A percentile compares a stretch with the other conserved stretches of the same genome.
Conservation (phyloP, 53 echinoderm and acorn worm genomes). For the Hippasteria phrygiana region DNA sequence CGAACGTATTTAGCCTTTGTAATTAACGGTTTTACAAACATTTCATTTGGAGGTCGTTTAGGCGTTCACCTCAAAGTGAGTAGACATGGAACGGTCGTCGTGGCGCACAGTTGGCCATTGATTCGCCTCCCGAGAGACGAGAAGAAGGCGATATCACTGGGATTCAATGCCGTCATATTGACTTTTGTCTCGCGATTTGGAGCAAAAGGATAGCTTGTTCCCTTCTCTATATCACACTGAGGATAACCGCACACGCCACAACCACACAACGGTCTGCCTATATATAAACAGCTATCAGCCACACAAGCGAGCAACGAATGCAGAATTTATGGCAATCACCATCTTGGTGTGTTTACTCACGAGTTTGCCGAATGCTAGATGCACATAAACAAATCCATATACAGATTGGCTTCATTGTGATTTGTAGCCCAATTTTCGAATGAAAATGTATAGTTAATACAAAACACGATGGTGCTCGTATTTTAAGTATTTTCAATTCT, state of each 20-base stretch:
- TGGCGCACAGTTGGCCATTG: conserved; percentile 5
- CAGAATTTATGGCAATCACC: background rate
- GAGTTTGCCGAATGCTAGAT: background rate
- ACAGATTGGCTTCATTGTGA: background rate
- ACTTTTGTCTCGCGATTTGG: conserved; percentile 49
- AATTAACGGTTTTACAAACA: no score
- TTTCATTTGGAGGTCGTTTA: no score
- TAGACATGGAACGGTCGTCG: conserved; percentile 47
- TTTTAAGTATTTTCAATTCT: no score
- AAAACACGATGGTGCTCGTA: no score
- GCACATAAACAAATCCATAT: background rate
- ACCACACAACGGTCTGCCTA: background rate
- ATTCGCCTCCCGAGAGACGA: conserved; percentile 11
- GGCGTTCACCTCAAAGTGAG: no score
- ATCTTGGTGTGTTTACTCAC: background rate
- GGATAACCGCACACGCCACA: background rate
- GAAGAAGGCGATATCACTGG: conserved; percentile 47
- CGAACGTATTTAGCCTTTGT: no score
- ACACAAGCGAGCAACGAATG: background rate
- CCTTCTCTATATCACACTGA: conserved; percentile 15
- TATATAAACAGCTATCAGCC: background rate
- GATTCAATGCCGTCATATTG: conserved; percentile 60
- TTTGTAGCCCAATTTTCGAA: background rate
- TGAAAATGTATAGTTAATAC: background rate
- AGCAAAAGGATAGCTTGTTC: conserved; percentile 19